Evolutionary conservation across 2,797 vertebrate genomes (phyloP), one percentile per base, ranked within the genome.

Genomic region (Oceanodroma leucorhoa): DNA sequence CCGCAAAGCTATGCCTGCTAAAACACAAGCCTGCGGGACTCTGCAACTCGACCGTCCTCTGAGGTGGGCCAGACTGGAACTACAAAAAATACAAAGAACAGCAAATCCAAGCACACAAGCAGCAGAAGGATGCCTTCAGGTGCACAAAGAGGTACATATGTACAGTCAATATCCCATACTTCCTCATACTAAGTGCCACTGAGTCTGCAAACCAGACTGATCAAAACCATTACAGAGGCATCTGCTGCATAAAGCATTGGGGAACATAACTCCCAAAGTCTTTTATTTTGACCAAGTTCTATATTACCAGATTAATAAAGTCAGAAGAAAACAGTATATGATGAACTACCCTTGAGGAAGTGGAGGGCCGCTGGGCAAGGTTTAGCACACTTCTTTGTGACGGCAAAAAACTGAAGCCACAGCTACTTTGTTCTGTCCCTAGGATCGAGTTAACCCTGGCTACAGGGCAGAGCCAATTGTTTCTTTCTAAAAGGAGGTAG

Each of bases 381-480:
- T 41, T 94, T 88, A 83, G 38, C 65, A 69, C 26, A 21, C 45
- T 64, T 82, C 87, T 77, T 65, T 46, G 51, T 66, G 51, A 70
- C 11, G 43, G 48, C 34, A 87, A 45, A 86, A 94, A 90, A 34
- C 5, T 6, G 21, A 77, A 93, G 54, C 20, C 53, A 87, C 34
- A 60, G 38, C 71, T 78, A 90, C 83, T 89, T 78, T 64, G 43
- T 87, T 90, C 61, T 54, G 19, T 19, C 50, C 61, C 71, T 43
- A 22, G 60, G 64, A 95, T 70, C 41, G 69, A 94, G 80, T 70
- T 88, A 83, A 88, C 53, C 71, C 51, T 53, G 43, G 27, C 38
- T 67, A 79, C 23, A 50, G 41, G 82, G 65, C 57, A 94, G 22
- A 94, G 50, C 46, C 95, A 94, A 75, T 71, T 27, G 45, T 53